Conservation (phyloP, 1,140 invertebrate species). For the Trachymyrmex cornetzi region DNA sequence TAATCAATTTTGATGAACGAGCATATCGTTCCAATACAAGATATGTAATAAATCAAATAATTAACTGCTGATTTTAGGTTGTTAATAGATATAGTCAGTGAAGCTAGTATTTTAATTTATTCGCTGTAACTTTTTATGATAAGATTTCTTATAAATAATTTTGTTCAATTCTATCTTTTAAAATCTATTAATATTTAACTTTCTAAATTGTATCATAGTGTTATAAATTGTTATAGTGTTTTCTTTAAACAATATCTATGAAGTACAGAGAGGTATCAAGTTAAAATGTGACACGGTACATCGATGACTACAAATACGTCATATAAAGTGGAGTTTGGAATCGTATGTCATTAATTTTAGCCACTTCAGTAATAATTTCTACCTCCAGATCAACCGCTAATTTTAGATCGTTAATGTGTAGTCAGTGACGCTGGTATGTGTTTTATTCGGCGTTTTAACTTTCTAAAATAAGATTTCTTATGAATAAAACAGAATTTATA, state of each 20-base stretch:
- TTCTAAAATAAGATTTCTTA: conserved; percentile 19
- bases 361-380: conserved; percentile 48
- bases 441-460: conserved; percentile 19
- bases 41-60: too few relatives aligned
- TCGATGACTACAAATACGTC: conserved; percentile 28
- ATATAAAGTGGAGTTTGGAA: conserved; percentile 12
- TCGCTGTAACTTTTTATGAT: too few relatives aligned
- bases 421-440: conserved; percentile 25
- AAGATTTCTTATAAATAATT: background rate
- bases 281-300: conserved; percentile 25
- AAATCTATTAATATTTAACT: background rate
- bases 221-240: too few relatives aligned
- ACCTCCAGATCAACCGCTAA: conserved; percentile 34
- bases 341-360: conserved; percentile 40
- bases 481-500: conserved; percentile 8
- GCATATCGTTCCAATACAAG: too few relatives aligned
- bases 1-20: background rate
- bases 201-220: background rate
- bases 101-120: too few relatives aligned
- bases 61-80: too few relatives aligned
- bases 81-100: background rate
- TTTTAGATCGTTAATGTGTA: conserved; percentile 42
- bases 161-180: background rate
- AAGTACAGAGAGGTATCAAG: background rate
- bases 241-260: background rate